phyloP scores from a whole-genome alignment of 2,797 vertebrate genomes.

The Sandelia bainsii region DNA sequence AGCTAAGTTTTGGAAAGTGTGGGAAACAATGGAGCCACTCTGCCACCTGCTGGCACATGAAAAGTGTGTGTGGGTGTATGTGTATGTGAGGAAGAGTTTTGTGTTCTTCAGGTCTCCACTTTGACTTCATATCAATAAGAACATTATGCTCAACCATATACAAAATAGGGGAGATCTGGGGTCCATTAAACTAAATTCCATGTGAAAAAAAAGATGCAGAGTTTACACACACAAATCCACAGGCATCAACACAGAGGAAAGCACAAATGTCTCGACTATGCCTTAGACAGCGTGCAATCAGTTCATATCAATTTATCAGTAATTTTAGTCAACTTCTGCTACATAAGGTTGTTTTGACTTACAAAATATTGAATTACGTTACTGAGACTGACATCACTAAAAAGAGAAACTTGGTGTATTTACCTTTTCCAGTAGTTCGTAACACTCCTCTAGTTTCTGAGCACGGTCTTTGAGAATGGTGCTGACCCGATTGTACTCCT shows the following conservation, averaged over 20 bases:
- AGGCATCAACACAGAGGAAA: too few species aligned
- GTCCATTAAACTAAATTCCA: not conserved
- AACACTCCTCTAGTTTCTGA: constrained; percentile 94
- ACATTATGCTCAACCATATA: not conserved
- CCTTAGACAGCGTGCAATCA: too few species aligned
- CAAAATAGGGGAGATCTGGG: too few species aligned
- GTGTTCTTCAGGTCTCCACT: not conserved
- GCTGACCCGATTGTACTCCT: constrained; percentile 89
- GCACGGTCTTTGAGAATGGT: constrained; percentile 92
- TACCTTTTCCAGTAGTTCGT: constrained; percentile 97
- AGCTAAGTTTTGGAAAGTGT: constrained; percentile 2
- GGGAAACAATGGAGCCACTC: constrained; percentile 37
- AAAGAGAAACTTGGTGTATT: not conserved
- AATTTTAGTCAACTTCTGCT: too few species aligned
- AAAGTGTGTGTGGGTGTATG: not conserved
- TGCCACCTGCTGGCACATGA: constrained; percentile 76
- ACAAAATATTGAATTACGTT: too few species aligned
- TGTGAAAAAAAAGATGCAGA: not conserved
- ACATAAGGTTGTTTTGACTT: too few species aligned
- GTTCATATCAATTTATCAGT: too few species aligned
- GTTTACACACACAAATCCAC: too few species aligned
- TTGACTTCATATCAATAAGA: not conserved
- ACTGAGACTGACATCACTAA: not conserved
- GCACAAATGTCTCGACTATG: too few species aligned
- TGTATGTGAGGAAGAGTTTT: not conserved